phyloP scores from a whole-genome alignment of 1,140 invertebrate species.

The Drosophila bocqueti region DNA sequence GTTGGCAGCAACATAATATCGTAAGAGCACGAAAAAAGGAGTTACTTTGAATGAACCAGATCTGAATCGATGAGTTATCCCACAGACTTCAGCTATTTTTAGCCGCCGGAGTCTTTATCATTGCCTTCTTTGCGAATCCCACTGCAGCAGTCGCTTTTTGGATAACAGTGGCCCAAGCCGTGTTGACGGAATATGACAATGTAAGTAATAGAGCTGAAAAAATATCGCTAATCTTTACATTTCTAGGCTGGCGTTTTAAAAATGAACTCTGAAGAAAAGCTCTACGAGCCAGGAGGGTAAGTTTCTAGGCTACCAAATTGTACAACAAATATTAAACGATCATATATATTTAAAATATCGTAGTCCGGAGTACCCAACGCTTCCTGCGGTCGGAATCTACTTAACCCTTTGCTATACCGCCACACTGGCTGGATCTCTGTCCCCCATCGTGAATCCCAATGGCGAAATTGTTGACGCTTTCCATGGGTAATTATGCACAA shows the following conservation, averaged over 20 bases:
- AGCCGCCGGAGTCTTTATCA: background rate
- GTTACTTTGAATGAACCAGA: background rate
- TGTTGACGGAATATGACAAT: constrained; percentile 29
- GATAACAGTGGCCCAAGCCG: constrained; percentile 48
- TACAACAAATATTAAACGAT: background rate
- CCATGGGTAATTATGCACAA: constrained; percentile 8
- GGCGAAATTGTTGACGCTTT: background rate
- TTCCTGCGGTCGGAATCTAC: constrained; percentile 51
- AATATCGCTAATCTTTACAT: background rate
- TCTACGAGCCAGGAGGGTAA: constrained; percentile 57
- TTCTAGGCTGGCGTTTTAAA: constrained; percentile 37
- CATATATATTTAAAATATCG: background rate
- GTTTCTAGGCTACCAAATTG: constrained; percentile 3
- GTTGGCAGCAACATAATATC: constrained; percentile 19
- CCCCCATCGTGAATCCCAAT: constrained; percentile 60
- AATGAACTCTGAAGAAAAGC: constrained; percentile 25
- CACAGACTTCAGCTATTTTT: constrained; percentile 46
- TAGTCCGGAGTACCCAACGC: constrained; percentile 46
- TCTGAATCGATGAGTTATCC: background rate
- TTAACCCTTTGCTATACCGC: constrained; percentile 46
- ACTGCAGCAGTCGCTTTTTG: constrained; percentile 35
- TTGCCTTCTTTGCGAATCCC: background rate
- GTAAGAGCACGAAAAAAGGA: constrained; percentile 7
- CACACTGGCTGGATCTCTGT: constrained; percentile 39
- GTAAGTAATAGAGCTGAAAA: constrained; percentile 2